Base-by-base conservation (phyloP, 2,113 vertebrate genomes). In the Triplophysa rosa region DNA sequence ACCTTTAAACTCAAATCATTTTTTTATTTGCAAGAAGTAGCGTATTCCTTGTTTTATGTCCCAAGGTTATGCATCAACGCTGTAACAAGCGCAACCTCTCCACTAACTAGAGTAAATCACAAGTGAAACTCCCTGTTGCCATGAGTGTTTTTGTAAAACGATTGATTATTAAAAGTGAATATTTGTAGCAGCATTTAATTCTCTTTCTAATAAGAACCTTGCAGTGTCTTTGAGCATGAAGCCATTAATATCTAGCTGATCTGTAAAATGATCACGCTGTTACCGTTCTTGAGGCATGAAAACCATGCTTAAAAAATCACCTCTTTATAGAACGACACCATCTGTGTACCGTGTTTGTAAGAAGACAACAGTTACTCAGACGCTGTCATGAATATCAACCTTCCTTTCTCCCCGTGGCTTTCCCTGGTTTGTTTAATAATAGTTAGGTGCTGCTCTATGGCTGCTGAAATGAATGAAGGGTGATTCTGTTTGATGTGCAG, bases 361-460 rank as follows among this genome's bases (percentile, higher is more conserved):
- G 77, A 65, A 65, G 33, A 82, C 49, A 37, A 29, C 9, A 74
- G 45, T 47, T 42, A 8, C 58, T 47, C 1, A n/a, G 4, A 6
- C 71, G 45, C 52, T 47, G 14, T 70, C 54, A 17, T 65, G 67
- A 65, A 77, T 71, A 69, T 65, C 21, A 62, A 21, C 61, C 54
- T n/a, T 37, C 1, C 40, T 21, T 45, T 11, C 67, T 78, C 75
- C 58, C 75, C 9, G 17, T 9, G 68, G 67, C 63, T 59, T 58
- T 78, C 26, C 37, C 71, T 40, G 33, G 81, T 79, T 63, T 74
- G 69, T 82, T 68, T 82, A 82, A 74, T 74, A 63, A 74, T 62
- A 78, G 42, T 67, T 47, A 33, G 29, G 37, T 58, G 40, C 52
- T 74, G 54, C 47, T 61, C 69, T 52, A 29, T 42, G 70, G 58